Conservation (phyloP, 2,888 invertebrate species). For the Cecidostiba fungosa region DNA sequence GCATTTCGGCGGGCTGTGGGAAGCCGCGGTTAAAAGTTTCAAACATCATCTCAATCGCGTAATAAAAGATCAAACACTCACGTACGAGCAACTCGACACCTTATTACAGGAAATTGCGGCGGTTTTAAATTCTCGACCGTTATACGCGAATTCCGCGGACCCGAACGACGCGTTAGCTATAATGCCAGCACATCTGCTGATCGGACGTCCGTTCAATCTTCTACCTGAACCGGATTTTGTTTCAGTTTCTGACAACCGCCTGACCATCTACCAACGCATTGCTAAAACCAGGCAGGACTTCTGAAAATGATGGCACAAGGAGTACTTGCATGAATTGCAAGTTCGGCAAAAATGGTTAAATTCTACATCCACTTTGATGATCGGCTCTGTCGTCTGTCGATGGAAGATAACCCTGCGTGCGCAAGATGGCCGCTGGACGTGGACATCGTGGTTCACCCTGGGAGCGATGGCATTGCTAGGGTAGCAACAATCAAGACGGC, state of each 20-base stretch:
- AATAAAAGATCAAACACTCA: background rate
- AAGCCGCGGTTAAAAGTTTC: background rate
- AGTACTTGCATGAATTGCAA: constrained; percentile 68
- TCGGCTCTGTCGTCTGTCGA: constrained; percentile 66
- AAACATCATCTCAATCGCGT: constrained; percentile 14
- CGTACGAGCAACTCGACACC: background rate
- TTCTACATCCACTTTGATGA: constrained; percentile 49
- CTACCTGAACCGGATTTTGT: background rate
- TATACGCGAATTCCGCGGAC: constrained; percentile 55
- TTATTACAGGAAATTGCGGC: background rate
- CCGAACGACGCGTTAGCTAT: constrained; percentile 59
- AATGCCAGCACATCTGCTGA: constrained; percentile 65
- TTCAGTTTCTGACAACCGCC: background rate
- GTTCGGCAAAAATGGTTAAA: constrained; percentile 68
- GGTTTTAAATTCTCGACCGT: constrained; percentile 52
- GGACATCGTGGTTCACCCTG: constrained; percentile 66
- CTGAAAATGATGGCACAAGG: constrained; percentile 67
- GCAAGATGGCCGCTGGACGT: constrained; percentile 67
- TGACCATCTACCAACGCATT: constrained; percentile 64
- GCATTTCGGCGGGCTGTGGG: constrained; percentile 12
- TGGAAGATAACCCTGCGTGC: constrained; percentile 60
- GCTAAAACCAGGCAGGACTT: constrained; percentile 66
- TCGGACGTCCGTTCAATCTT: background rate
- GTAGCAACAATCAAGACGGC: constrained; percentile 64
- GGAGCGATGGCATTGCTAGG: constrained; percentile 67